Evolutionary conservation across 1,140 invertebrate genomes (phyloP).

Genomic region (Musca vetustissima): DNA sequence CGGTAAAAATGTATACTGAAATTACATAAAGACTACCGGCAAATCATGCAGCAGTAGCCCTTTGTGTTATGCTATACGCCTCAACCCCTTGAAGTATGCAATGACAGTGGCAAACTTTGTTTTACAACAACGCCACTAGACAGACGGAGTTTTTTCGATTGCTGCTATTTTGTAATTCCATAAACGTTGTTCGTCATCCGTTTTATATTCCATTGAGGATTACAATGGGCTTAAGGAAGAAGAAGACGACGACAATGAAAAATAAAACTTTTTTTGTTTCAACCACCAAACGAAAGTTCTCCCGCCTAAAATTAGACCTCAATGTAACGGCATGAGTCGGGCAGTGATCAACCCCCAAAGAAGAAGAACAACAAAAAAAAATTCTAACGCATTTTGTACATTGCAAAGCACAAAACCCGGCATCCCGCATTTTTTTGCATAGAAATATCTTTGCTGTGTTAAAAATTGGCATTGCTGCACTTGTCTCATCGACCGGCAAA

Average conservation of each 20-base stretch:
- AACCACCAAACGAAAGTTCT: constrained; percentile 19
- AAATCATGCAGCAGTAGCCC: not conserved
- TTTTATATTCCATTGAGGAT: constrained; percentile 39
- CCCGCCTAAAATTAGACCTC: not conserved
- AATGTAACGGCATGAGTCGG: constrained; percentile 12
- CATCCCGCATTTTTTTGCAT: constrained; percentile 30
- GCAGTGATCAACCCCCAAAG: not conserved
- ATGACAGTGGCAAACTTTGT: constrained; percentile 44
- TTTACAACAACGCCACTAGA: not conserved
- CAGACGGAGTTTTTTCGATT: constrained; percentile 26
- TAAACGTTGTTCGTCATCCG: constrained; percentile 25
- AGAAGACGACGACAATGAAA: constrained; percentile 32
- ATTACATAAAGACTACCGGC: constrained; percentile 17
- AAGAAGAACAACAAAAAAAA: constrained; percentile 22
- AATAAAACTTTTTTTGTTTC: constrained; percentile 39
- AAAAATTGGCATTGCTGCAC: constrained; percentile 29
- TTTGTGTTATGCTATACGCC: constrained; percentile 23
- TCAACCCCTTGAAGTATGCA: constrained; percentile 41
- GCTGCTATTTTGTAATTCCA: constrained; percentile 26
- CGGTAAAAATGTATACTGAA: constrained; percentile 2
- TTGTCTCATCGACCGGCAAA: not conserved
- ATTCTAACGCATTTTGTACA: not conserved
- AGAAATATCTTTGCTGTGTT: constrained; percentile 32
- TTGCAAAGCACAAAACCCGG: not conserved
- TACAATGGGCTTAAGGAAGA: constrained; percentile 46